Base-by-base conservation (phyloP, 2,797 vertebrate species). In the Dermochelys coriacea region DNA sequence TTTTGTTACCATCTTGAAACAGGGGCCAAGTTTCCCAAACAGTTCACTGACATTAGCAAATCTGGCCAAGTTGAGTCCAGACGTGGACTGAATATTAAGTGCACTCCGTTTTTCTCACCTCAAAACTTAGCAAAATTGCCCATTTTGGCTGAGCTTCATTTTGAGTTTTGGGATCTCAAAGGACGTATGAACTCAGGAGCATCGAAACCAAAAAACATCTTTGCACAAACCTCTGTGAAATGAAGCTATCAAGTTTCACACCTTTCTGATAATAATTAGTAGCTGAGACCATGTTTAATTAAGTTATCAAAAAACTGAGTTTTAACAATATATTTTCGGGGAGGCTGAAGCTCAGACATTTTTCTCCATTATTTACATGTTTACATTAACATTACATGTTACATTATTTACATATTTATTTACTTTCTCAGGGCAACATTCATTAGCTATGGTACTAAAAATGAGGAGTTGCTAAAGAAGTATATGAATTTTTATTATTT, bases 401-500 rank as follows among this genome's bases (percentile, higher is more conserved):
- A n/a, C 88, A 89, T 91, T 95, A 87, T 94, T 97, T 96, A 94
- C 96, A 92, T 6, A 2, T 94, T 95, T 71, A n/a, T 85, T 80
- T 92, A 96, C 91, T 84, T 96, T 92, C 92, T 90, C 75, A 91
- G 96, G 89, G 95, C 95, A 92, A 95, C 74, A 96, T 37, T 93
- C 88, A 95, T 91, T 94, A 68, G 87, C 85, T 93, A 87, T 85
- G 95, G 92, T 61, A 96, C 86, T 93, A 97, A 97, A 93, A 97
- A 96, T 90, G 91, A 97, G 91, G 87, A 96, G 86, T 93, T 96
- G 89, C 92, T 93, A 90, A 97, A 97, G 88, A 97, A 89, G 96
- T n/a, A 90, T 95, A 89, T 91, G 77, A 75, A 96, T 97, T 98
- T 97, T 86, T 96, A 94, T 94, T 97, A 94, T 94, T 94, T 85